Evolutionary conservation across 2,113 vertebrate species (phyloP).

Genomic region (Ceratotherium simum): DNA sequence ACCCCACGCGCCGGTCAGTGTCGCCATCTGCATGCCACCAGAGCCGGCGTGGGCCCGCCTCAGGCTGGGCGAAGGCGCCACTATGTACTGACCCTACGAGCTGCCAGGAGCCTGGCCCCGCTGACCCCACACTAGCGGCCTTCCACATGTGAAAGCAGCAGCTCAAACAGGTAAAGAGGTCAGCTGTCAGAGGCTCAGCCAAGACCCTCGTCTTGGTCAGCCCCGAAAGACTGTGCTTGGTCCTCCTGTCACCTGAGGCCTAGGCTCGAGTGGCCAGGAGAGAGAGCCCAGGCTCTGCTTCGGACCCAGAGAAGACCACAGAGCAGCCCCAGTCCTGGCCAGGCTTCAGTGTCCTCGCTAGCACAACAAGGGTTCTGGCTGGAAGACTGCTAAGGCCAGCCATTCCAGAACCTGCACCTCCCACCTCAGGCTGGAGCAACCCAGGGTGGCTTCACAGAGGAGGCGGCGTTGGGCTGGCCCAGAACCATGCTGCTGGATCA

Average conservation of each 20-base stretch:
- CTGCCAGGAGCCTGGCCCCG: neutral
- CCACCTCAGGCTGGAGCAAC: neutral
- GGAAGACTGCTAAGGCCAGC: neutral
- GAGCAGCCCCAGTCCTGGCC: neutral
- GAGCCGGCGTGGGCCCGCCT: fast-evolving
- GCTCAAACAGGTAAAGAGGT: neutral
- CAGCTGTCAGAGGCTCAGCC: fast-evolving
- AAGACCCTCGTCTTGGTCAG: fast-evolving
- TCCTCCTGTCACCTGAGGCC: neutral
- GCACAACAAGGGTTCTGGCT: fast-evolving
- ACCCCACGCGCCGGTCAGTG: no score
- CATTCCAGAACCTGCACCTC: neutral
- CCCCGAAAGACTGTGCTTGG: neutral
- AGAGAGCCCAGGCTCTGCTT: neutral
- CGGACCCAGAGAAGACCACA: neutral
- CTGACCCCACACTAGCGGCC: fast-evolving
- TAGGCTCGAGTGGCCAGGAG: neutral
- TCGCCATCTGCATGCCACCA: neutral
- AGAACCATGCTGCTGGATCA: fast-evolving
- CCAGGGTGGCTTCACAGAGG: neutral
- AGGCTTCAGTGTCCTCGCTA: fast-evolving
- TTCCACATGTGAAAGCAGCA: fast-evolving
- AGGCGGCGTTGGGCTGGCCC: neutral
- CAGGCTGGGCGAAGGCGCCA: fast-evolving
- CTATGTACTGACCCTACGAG: fast-evolving